These are phyloP conservation scores for Dascillus cervinus DNA, from an alignment of 2,888 invertebrate genomes.

Conservation along the genomic window DNA sequence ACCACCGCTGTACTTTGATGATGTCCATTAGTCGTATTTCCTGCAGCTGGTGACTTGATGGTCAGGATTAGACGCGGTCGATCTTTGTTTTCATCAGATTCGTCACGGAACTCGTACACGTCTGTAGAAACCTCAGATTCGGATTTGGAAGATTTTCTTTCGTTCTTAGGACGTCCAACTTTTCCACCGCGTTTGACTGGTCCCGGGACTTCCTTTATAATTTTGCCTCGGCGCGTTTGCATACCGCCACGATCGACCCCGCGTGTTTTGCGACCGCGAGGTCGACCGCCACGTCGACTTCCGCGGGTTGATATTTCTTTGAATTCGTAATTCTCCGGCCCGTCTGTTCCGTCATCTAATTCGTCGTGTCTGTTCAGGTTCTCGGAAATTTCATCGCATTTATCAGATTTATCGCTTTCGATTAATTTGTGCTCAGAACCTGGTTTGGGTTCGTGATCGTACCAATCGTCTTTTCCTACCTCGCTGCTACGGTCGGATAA, in stretches of 20 bases:
- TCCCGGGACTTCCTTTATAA: constrained; percentile 25
- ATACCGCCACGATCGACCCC: constrained; percentile 42
- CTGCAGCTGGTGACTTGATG: constrained; percentile 62
- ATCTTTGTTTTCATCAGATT: constrained; percentile 57
- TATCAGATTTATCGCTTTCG: constrained; percentile 27
- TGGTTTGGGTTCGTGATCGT: constrained; percentile 15
- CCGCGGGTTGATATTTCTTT: constrained; percentile 26
- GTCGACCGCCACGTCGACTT: constrained; percentile 24
- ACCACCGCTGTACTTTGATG: constrained; percentile 36
- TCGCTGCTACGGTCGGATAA: constrained; percentile 38
- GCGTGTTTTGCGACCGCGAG: constrained; percentile 38
- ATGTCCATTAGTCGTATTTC: constrained; percentile 27
- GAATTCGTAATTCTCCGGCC: constrained; percentile 31
- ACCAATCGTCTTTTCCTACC: constrained; percentile 30
- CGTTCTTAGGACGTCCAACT: constrained; percentile 47
- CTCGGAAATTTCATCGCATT: constrained; percentile 21
- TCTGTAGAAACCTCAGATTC: constrained; percentile 62
- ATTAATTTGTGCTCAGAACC: constrained; percentile 8
- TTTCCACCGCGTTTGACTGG: constrained; percentile 37
- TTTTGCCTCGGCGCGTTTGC: constrained; percentile 51
- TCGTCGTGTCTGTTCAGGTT: constrained; percentile 8
- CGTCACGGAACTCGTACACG: constrained; percentile 86
- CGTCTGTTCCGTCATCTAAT: too few relatives aligned
- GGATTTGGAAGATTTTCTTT: constrained; percentile 48
- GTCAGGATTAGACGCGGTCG: constrained; percentile 73